Conservation (phyloP, 2,888 invertebrate genomes). For the Zele albiditarsus region DNA sequence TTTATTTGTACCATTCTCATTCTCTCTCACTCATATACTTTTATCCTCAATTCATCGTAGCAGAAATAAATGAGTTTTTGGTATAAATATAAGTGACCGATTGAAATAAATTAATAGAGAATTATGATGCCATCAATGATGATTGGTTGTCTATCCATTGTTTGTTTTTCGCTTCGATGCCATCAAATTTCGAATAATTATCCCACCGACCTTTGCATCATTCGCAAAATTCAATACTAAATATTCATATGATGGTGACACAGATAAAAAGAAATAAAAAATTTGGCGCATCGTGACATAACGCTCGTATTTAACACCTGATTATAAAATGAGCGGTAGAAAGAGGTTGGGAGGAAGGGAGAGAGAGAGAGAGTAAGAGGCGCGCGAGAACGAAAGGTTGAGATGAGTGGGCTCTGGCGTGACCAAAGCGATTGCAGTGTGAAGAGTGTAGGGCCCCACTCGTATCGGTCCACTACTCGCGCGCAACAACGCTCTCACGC, state of each 20-base stretch:
- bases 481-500: constrained; percentile 25
- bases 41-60: neutral
- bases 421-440: constrained; percentile 67
- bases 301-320: constrained; percentile 71
- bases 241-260: too few species aligned
- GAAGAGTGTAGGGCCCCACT: constrained; percentile 55
- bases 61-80: neutral
- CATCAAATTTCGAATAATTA: neutral
- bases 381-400: neutral
- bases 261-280: neutral
- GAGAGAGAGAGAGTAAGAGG: neutral
- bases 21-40: neutral
- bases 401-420: constrained; percentile 58
- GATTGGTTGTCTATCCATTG: too few species aligned
- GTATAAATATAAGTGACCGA: neutral
- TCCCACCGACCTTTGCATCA: too few species aligned
- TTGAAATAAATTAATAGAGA: neutral
- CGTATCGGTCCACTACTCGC: constrained; percentile 29
- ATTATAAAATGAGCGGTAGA: constrained; percentile 59
- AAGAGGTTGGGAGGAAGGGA: neutral
- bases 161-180: too few species aligned
- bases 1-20: neutral
- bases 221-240: too few species aligned
- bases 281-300: constrained; percentile 32
- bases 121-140: too few species aligned